Evolutionary conservation across 2,113 vertebrate genomes (phyloP).

Genomic region (Podarcis raffonei): DNA sequence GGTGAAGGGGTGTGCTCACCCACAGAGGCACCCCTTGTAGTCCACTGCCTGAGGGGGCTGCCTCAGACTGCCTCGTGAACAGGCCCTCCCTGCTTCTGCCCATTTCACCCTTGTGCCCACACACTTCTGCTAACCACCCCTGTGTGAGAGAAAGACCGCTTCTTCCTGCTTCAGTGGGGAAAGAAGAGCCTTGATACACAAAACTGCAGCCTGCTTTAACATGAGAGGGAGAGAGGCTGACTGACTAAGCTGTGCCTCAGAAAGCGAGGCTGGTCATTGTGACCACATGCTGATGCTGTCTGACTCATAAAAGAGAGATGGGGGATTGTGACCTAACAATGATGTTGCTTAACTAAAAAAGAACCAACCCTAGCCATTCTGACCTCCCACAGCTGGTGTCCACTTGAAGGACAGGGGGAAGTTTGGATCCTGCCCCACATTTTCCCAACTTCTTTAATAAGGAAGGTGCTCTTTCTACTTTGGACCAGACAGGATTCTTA

Average conservation of each 20-base stretch:
- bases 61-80: too few relatives aligned
- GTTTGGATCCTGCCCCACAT: background rate
- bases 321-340: background rate
- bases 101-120: background rate
- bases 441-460: background rate
- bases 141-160: background rate
- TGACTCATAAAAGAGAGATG: background rate
- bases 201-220: too few relatives aligned
- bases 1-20: too few relatives aligned
- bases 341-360: background rate
- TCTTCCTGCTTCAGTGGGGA: background rate
- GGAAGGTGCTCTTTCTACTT: background rate
- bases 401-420: background rate
- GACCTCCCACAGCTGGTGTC: background rate
- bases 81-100: background rate
- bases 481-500: background rate
- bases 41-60: too few relatives aligned
- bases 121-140: background rate
- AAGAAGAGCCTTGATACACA: background rate
- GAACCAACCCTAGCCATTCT: background rate
- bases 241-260: background rate
- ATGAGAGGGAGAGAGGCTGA: background rate
- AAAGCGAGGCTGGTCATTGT: background rate
- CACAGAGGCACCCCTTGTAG: too few relatives aligned
- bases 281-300: background rate